Base-by-base conservation (phyloP, 2,113 vertebrate genomes). In the Pontoporia blainvillei region DNA sequence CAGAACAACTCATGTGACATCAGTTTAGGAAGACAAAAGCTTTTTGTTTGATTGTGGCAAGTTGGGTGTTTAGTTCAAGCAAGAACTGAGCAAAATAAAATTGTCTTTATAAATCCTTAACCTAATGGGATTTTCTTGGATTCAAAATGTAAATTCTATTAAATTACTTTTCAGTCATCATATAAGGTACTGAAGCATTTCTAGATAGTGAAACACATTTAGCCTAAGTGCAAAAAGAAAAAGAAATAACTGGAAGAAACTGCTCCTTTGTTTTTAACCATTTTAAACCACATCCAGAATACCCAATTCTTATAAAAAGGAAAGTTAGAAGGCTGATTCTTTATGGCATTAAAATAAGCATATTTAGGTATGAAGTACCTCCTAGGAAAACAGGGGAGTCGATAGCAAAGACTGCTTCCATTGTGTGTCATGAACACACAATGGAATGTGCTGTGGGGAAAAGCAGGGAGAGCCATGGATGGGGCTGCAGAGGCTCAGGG, bases 91-190 rank as follows among this genome's bases (percentile, higher is more conserved):
- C 31, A 75, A 89, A 89, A 94, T 31, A 82, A 76, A 95, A 89
- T 62, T 91, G 81, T 92, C 44, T 94, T 94, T 79, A 69, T 90
- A 86, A 89, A 94, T 91, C 31, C 21, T 57, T 87, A 88, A 27
- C 67, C 36, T 91, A 86, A 96, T 95, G 54, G 57, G 75, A 79
- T 90, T 73, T 94, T 89, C 82, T 87, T 67, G 61, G 61, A 85
- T 91, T 92, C 34, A 75, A 78, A 90, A 61, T 86, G 41, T 82
- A 96, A 91, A 82, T 94, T 94, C 54, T 93, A 49, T 95, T 73
- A 29, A 93, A 86, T 46, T 79, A 36, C 57, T 86, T 96, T 89
- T 61, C 78, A 94, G 31, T 72, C 71, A 89, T 78, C 82, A 82
- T 69, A 57, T 27, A 94, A 86, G 86, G 72, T 86, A 76, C 59